These are phyloP conservation scores for Eira barbara DNA, from an alignment of 2,113 vertebrate species.

Conservation along the genomic window DNA sequence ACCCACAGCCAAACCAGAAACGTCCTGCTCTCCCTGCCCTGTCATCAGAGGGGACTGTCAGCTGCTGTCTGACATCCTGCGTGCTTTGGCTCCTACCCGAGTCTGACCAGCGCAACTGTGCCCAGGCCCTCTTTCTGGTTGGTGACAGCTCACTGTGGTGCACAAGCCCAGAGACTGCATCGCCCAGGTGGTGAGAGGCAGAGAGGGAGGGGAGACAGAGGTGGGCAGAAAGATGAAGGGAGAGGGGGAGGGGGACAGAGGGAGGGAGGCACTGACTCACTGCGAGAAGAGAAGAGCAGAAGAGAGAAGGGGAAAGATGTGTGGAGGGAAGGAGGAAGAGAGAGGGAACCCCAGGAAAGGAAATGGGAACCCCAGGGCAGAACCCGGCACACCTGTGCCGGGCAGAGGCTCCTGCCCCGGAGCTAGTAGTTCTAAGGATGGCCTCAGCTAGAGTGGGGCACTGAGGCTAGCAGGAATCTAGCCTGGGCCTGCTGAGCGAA, in stretches of 20 bases:
- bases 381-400: neutral
- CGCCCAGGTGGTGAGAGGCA: neutral
- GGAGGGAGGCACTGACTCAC: neutral
- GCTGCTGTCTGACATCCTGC: neutral
- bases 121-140: neutral
- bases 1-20: neutral
- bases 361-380: neutral
- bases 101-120: neutral
- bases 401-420: neutral
- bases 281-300: neutral
- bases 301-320: too few relatives aligned
- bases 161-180: neutral
- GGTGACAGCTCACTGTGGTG: neutral
- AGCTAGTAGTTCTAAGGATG: fast-evolving
- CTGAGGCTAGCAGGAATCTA: neutral
- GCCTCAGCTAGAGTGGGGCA: fast-evolving
- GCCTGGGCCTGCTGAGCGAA: neutral
- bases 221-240: neutral
- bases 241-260: neutral
- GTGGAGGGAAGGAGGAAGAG: neutral
- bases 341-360: neutral
- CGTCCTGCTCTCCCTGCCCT: fast-evolving
- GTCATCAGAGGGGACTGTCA: neutral
- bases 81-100: neutral
- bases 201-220: neutral